Conservation (phyloP, 2,797 vertebrate genomes). For the Odontamblyopus lacepedii region DNA sequence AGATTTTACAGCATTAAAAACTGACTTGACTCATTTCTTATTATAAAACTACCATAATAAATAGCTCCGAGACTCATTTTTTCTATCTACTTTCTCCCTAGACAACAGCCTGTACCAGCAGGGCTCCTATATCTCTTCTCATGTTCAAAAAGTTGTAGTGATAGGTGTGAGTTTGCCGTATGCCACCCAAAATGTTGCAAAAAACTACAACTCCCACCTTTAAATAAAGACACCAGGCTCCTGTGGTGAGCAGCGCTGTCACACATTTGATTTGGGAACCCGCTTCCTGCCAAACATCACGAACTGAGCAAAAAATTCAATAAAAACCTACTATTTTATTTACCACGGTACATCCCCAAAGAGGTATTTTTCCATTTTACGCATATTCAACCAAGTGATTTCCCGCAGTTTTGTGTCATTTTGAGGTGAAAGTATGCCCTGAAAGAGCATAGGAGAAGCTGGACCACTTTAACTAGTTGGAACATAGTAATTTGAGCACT, state of each 20-base stretch:
- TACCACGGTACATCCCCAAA: constrained; percentile 8
- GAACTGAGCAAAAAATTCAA: not conserved
- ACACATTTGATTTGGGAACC: constrained; percentile 1
- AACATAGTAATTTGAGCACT: constrained; percentile 64
- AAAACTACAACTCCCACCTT: constrained; percentile 8
- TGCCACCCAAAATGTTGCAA: constrained; percentile 5
- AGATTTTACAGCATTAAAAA: no score
- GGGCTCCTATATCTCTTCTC: not conserved
- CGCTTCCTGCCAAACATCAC: not conserved
- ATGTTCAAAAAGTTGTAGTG: not conserved
- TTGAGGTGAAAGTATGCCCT: constrained; percentile 29
- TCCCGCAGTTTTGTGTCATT: constrained; percentile 33
- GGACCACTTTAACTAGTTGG: constrained; percentile 34
- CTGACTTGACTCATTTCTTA: not conserved
- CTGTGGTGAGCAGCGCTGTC: not conserved
- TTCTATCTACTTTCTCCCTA: not conserved
- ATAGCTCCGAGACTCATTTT: not conserved
- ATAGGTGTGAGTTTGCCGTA: not conserved
- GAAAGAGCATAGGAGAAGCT: constrained; percentile 11
- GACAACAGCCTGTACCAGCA: not conserved
- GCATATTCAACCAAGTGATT: constrained; percentile 52
- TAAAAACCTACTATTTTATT: constrained; percentile 6
- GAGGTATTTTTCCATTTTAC: constrained; percentile 33
- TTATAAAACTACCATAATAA: not conserved
- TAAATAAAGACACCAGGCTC: constrained; percentile 2